These are phyloP conservation scores for Syngnathus acus DNA, from an alignment of 2,797 vertebrate genomes.

Conservation along the genomic window DNA sequence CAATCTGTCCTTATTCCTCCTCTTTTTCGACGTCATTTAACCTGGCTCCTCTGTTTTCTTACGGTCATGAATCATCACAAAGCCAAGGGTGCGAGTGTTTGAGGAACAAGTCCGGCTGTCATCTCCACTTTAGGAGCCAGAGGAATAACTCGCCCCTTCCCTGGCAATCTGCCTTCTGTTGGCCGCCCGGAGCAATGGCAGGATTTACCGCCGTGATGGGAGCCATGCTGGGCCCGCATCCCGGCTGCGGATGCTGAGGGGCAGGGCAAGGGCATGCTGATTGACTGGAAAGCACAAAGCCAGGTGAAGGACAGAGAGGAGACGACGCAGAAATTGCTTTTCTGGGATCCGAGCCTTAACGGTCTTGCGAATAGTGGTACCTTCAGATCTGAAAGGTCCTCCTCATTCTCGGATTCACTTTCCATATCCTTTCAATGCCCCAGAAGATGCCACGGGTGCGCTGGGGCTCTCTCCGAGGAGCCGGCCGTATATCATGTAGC, in stretches of 20 bases:
- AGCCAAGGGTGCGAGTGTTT: background rate
- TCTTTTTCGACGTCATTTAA: background rate
- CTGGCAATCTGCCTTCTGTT: background rate
- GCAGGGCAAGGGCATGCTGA: slow-evolving; percentile 32
- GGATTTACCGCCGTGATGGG: slow-evolving; percentile 23
- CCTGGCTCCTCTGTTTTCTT: background rate
- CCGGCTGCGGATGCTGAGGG: slow-evolving; percentile 29
- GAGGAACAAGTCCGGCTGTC: background rate
- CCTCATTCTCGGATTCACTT: background rate
- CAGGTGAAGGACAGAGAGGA: slow-evolving; percentile 17
- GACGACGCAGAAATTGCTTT: background rate
- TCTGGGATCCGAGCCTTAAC: background rate
- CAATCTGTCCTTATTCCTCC: background rate
- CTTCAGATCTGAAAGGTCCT: background rate
- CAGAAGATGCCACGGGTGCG: slow-evolving; percentile 6
- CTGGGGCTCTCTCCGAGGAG: slow-evolving; percentile 30
- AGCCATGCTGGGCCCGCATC: slow-evolving; percentile 19
- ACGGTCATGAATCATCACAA: slow-evolving; percentile 5
- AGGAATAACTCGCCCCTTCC: background rate
- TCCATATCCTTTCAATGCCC: background rate
- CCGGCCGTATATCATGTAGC: slow-evolving; percentile 50
- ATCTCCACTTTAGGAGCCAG: slow-evolving; percentile 4
- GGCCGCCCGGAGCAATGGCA: background rate
- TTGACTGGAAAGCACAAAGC: slow-evolving; percentile 37
- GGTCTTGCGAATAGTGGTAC: background rate